These are phyloP conservation scores for Nasonia vitripennis DNA, from an alignment of 1,140 invertebrate species.

Conservation along the genomic window DNA sequence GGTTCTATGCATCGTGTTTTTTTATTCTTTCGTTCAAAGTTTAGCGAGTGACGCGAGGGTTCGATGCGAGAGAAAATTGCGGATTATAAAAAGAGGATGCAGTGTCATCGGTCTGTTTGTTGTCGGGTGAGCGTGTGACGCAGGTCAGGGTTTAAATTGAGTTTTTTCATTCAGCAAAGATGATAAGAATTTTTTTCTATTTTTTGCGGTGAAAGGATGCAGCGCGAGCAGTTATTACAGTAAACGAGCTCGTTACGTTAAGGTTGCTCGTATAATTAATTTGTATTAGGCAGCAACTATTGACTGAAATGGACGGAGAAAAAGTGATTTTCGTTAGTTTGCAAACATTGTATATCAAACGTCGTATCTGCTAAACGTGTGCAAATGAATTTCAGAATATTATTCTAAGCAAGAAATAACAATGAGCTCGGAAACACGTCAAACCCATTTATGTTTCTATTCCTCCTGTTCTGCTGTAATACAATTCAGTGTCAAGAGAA, in stretches of 20 bases:
- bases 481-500: neutral
- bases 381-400: neutral
- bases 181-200: neutral
- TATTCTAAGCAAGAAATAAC: too few relatives aligned
- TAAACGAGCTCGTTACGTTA: neutral
- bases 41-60: too few relatives aligned
- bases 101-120: neutral
- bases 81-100: neutral
- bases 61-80: neutral
- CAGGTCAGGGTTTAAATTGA: neutral
- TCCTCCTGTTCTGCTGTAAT: neutral
- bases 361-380: neutral
- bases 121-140: neutral
- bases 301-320: too few relatives aligned
- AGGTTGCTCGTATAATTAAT: neutral
- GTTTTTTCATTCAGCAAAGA: neutral
- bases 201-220: neutral
- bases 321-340: too few relatives aligned
- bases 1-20: too few relatives aligned
- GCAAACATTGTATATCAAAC: too few relatives aligned
- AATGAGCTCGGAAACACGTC: neutral
- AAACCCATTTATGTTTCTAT: neutral
- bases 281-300: too few relatives aligned
- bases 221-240: neutral
- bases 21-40: too few relatives aligned